Evolutionary conservation across 1,140 invertebrate species (phyloP).

Genomic region (Telenomus remus): DNA sequence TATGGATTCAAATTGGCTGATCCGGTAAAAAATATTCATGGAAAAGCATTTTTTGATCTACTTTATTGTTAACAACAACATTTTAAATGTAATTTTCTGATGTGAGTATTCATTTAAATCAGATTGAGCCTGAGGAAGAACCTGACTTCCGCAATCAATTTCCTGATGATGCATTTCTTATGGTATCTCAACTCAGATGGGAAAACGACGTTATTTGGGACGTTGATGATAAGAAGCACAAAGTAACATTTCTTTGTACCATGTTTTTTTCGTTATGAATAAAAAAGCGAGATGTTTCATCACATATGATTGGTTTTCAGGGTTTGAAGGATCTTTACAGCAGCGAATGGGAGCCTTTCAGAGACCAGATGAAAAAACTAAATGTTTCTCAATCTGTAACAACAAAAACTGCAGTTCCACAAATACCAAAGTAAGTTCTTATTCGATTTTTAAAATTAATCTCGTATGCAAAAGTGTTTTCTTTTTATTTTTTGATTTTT

Average conservation of each 20-base stretch:
- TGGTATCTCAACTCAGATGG: slow-evolving; percentile 97
- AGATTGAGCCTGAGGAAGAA: background rate
- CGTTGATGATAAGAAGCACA: slow-evolving; percentile 95
- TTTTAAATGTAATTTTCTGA: too few species aligned
- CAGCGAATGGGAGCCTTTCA: too few species aligned
- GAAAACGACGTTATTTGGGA: slow-evolving; percentile 99
- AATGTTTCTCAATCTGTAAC: too few species aligned
- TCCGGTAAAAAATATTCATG: slow-evolving; percentile 64
- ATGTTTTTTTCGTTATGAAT: background rate
- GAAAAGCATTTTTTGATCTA: too few species aligned
- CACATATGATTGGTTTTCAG: background rate
- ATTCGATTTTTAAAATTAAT: too few species aligned
- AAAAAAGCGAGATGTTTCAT: too few species aligned
- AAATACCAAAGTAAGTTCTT: too few species aligned
- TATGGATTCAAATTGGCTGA: slow-evolving; percentile 92
- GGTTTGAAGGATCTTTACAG: too few species aligned
- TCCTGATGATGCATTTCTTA: slow-evolving; percentile 91
- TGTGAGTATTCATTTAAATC: background rate
- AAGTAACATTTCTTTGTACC: slow-evolving; percentile 71
- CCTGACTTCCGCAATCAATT: slow-evolving; percentile 65
- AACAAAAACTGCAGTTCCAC: too few species aligned
- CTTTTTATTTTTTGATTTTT: background rate
- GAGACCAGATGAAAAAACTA: too few species aligned
- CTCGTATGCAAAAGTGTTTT: background rate
- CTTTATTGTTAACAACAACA: background rate